These are phyloP conservation scores for Eulemur rufifrons DNA, from an alignment of 2,113 vertebrate species.

Conservation along the genomic window DNA sequence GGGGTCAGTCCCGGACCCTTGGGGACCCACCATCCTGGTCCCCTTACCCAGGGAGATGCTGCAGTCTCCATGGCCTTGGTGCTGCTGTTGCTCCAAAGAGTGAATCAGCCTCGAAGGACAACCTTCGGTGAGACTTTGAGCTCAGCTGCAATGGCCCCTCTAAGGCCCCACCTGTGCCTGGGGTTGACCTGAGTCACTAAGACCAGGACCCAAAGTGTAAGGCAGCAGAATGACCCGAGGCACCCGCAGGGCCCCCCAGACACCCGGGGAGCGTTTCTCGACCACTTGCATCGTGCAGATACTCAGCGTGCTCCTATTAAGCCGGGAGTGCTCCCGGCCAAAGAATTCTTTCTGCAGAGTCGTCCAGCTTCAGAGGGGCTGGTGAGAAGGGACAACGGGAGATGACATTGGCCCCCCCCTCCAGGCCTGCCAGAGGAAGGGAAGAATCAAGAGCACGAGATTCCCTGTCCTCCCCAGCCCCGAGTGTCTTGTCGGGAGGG, in stretches of 20 bases:
- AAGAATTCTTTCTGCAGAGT: background rate
- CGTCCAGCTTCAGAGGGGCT: background rate
- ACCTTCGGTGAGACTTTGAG: background rate
- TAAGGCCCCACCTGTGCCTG: background rate
- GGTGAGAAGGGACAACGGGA: background rate
- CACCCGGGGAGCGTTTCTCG: constrained; percentile 48
- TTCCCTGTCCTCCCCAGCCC: background rate
- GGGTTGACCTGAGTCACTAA: background rate
- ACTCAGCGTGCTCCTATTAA: background rate
- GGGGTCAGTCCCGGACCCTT: background rate
- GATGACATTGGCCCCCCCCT: too few species aligned
- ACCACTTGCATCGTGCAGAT: background rate
- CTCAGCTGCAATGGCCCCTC: background rate
- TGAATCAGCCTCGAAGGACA: background rate
- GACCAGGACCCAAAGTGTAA: background rate
- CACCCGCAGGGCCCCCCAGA: constrained; percentile 59
- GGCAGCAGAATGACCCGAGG: background rate
- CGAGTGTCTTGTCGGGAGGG: background rate
- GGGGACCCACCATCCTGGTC: background rate
- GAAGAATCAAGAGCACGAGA: background rate
- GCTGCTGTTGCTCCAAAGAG: background rate
- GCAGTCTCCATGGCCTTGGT: background rate
- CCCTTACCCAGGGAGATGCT: background rate
- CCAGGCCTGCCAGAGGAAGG: too few species aligned
- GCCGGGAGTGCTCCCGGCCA: background rate